phyloP scores from a whole-genome alignment of 2,113 vertebrate genomes.

The Narcine bancroftii region DNA sequence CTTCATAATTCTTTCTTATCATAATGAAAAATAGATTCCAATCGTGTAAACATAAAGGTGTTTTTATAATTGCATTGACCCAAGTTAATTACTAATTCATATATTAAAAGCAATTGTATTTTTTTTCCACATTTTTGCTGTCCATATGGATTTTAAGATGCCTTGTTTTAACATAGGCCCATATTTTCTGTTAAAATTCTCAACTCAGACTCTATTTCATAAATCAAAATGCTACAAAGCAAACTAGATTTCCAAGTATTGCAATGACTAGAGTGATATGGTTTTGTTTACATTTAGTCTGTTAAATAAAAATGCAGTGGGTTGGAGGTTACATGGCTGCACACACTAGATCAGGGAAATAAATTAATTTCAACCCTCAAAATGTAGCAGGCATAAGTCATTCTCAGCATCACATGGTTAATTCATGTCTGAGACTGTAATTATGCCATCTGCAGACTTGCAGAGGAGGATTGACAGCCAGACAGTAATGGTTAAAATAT shows the following conservation, averaged over 20 bases:
- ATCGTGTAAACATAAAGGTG: background rate
- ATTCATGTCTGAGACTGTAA: slow-evolving; percentile 26
- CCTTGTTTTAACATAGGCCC: background rate
- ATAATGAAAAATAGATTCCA: background rate
- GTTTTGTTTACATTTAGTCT: background rate
- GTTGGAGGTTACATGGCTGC: background rate
- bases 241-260: background rate
- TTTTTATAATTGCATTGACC: background rate
- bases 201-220: background rate
- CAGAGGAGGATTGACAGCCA: slow-evolving; percentile 26
- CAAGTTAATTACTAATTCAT: background rate
- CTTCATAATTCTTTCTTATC: background rate
- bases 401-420: slow-evolving; percentile 26
- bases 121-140: background rate
- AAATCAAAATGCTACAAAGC: background rate
- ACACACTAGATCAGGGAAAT: background rate
- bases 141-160: background rate
- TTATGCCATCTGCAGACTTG: slow-evolving; percentile 12
- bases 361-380: slow-evolving; percentile 28
- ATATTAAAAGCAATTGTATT: background rate
- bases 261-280: background rate
- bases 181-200: background rate
- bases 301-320: background rate
- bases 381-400: slow-evolving; percentile 13
- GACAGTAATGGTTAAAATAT: slow-evolving; percentile 31